Base-by-base conservation (phyloP, 2,113 vertebrate genomes). In the Fregetta grallaria region DNA sequence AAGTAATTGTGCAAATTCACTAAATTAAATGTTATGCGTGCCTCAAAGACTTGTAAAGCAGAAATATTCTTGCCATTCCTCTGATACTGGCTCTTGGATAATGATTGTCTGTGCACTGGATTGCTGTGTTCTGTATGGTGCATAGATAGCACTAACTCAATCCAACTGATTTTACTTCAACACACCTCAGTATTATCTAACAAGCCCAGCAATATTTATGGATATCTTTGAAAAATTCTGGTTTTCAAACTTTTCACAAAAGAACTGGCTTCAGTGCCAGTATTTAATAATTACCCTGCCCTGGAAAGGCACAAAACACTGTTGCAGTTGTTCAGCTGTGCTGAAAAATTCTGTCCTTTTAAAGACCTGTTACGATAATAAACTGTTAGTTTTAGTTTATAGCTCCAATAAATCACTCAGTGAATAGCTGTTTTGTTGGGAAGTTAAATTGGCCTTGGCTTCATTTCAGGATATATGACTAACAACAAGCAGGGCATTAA, bases 321-420 rank as follows among this genome's bases (percentile, higher is more conserved):
- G 89, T 91, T 93, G 89, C 92, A 96, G 94, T 96, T 96, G 92
- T 96, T 96, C 86, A 94, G 79, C 92, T 93, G 63, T 29, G 68
- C 92, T 92, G 86, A 97, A 96, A 97, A 96, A 84, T 40, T 68
- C 85, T 96, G 94, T 75, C 83, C 90, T 96, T 97, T 96, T 97
- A 96, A 92, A 97, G 96, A 92, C 81, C 92, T 94, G 97, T 86
- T 97, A 97, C 4, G 1, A 97, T 96, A 96, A 95, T 95, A 97
- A 97, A 96, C 94, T 95, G 97, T 97, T 97, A 96, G 94, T 89
- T 97, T 97, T 92, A 78, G 79, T 97, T 98, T 97, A 98, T 90
- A 84, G 92, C 77, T 90, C 61, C 8, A 96, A 79, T 98, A 98
- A 98, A 97, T 98, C 96, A 96, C 77, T 75, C 52, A 4, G 82